phyloP scores from a whole-genome alignment of 2,888 invertebrate genomes.

The Seira musarum region DNA sequence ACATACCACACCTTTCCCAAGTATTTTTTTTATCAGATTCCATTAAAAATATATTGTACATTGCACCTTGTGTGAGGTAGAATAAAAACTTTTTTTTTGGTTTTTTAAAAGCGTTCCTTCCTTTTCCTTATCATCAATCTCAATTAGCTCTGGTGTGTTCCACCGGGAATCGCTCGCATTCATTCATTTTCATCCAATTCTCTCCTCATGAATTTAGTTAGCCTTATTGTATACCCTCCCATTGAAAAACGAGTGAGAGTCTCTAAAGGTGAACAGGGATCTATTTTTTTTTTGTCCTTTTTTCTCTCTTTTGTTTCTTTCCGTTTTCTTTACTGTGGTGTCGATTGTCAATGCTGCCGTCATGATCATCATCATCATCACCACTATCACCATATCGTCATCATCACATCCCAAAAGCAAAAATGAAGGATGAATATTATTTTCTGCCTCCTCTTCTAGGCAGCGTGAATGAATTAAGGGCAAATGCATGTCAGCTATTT shows the following conservation, averaged over 20 bases:
- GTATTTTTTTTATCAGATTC: slow-evolving; percentile 5
- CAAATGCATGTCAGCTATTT: slow-evolving; percentile 27
- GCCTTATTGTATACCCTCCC: too few species aligned
- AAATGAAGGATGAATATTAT: too few species aligned
- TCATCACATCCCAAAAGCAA: too few species aligned
- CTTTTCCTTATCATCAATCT: slow-evolving; percentile 52
- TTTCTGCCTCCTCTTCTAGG: slow-evolving; percentile 9
- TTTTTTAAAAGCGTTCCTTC: too few species aligned
- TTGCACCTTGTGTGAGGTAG: too few species aligned
- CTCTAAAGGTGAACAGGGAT: neutral
- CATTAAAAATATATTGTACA: neutral
- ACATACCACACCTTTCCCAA: slow-evolving; percentile 42
- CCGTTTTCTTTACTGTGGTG: slow-evolving; percentile 24
- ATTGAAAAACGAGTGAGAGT: too few species aligned
- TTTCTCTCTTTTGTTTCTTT: slow-evolving; percentile 15
- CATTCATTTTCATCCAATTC: slow-evolving; percentile 18
- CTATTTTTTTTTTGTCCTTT: slow-evolving; percentile 18
- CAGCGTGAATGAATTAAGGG: slow-evolving; percentile 10
- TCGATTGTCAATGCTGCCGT: slow-evolving; percentile 35
- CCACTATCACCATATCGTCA: too few species aligned
- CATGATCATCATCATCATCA: too few species aligned
- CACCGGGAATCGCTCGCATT: slow-evolving; percentile 44
- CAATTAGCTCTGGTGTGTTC: slow-evolving; percentile 51
- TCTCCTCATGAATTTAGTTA: neutral
- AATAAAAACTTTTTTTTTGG: too few species aligned